Base-by-base conservation (phyloP, 2,888 invertebrate genomes). In the Phalera bucephala region DNA sequence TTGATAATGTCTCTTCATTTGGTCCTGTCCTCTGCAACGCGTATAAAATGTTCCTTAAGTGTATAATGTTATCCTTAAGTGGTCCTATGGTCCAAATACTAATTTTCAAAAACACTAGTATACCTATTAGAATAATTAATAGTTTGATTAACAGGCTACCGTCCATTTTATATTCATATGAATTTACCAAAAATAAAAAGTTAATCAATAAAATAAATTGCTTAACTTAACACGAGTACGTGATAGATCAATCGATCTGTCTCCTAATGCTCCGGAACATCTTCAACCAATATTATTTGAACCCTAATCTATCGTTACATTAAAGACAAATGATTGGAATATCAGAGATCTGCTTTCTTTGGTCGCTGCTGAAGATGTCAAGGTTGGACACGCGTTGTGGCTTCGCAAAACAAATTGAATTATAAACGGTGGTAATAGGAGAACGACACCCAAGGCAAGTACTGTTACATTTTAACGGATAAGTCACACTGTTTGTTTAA, bases 321-420 rank as follows among this genome's bases (percentile, higher is more conserved):
- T 17, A 8, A 30, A 7, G 20, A 5, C 31, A 17, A n/a, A 11
- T 13, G 10, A 22, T 32, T 26, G 27, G 26, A 33, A 39, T 32
- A 31, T 34, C 15, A 39, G 40, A 26, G 50, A 45, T 45, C 31
- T 6, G 4, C 47, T 47, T 31, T 6, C 31, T 71, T 50, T 23
- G 15, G 30, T 28, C 25, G 26, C 29, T 33, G 39, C 40, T 41
- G 32, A 45, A 39, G 35, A 45, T 36, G 58, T 58, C 59, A 53
- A 57, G 62, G 53, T 67, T 61, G 48, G 66, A 59, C 65, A 61
- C 64, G 49, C 63, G 48, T 60, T 49, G 43, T 59, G 52, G 49
- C 46, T 56, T 52, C 50, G 66, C 60, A 66, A 68, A 69, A 49
- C 66, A 52, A 73, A 72, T 74, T 67, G 48, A 59, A 74, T 71